phyloP scores from a whole-genome alignment of 23 tunicate species.

The Ascidia mentula region DNA sequence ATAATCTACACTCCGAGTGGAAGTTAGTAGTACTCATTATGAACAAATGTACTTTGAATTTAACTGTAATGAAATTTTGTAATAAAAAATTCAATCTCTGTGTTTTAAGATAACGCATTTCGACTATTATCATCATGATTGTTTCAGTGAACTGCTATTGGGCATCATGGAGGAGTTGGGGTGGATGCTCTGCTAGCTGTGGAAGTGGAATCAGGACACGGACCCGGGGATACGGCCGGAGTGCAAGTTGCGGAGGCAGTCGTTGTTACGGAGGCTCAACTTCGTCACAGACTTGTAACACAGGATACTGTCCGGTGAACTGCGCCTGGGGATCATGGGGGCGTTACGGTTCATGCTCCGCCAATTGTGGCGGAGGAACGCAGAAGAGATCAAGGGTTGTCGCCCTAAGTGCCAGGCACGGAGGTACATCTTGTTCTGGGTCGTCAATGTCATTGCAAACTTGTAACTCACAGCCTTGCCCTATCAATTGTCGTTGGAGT shows the following conservation, averaged over 20 bases:
- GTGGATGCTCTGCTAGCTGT: conserved; percentile 19
- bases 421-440: conserved; percentile 39
- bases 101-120: no score
- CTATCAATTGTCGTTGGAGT: conserved; percentile 31
- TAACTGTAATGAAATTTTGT: no score
- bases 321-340: conserved; percentile 49
- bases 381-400: conserved; percentile 18
- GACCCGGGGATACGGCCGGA: conserved; percentile 11
- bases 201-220: conserved; percentile 41
- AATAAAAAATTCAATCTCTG: no score
- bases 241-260: conserved; percentile 30
- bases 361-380: conserved; percentile 31
- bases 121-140: no score
- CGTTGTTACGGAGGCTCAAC: conserved; percentile 12
- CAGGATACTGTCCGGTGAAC: conserved; percentile 40
- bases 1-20: no score
- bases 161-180: no score
- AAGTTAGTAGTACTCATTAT: no score
- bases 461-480: conserved; percentile 37
- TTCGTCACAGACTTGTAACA: conserved; percentile 26
- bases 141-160: no score
- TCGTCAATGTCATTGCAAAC: conserved; percentile 7
- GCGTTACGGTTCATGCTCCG: conserved; percentile 25
- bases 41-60: no score
- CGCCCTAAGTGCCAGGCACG: background rate